Evolutionary conservation across 2,888 invertebrate species (phyloP).

Genomic region (Limnephilus rhombicus): DNA sequence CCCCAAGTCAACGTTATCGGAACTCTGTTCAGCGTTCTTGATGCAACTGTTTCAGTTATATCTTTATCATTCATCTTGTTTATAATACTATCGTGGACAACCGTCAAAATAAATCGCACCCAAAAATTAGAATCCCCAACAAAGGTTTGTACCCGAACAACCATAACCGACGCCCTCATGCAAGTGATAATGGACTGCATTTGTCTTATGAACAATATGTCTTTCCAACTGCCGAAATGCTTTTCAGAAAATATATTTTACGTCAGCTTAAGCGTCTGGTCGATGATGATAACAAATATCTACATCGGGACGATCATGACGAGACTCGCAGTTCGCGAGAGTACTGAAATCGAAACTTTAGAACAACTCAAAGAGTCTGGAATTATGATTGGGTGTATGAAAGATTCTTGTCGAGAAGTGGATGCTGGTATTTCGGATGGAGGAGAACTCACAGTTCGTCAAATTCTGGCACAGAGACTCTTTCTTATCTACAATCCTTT

Average conservation of each 20-base stretch:
- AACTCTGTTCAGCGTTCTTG: slow-evolving; percentile 36
- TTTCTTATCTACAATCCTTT: slow-evolving; percentile 38
- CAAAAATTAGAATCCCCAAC: background rate
- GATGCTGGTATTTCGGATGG: background rate
- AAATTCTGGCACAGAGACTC: slow-evolving; percentile 37
- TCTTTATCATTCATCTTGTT: slow-evolving; percentile 27
- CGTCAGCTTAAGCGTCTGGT: slow-evolving; percentile 41
- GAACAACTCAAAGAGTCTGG: slow-evolving; percentile 51
- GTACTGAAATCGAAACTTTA: slow-evolving; percentile 50
- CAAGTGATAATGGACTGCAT: slow-evolving; percentile 39
- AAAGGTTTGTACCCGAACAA: background rate
- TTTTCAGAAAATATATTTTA: slow-evolving; percentile 49
- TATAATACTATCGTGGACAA: slow-evolving; percentile 49
- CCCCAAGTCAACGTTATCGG: slow-evolving; percentile 47
- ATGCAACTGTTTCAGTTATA: slow-evolving; percentile 6
- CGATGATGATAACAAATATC: slow-evolving; percentile 54
- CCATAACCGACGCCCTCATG: slow-evolving; percentile 36
- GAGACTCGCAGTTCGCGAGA: slow-evolving; percentile 17
- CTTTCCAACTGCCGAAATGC: slow-evolving; percentile 49
- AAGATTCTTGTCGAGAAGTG: slow-evolving; percentile 18
- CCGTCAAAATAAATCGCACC: slow-evolving; percentile 8
- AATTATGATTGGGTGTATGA: slow-evolving; percentile 47
- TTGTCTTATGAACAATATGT: slow-evolving; percentile 45
- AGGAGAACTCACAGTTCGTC: slow-evolving; percentile 27
- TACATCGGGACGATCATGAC: slow-evolving; percentile 52